A percentile compares a stretch with the other conserved stretches of the same genome.
Conservation (phyloP, 1,140 invertebrate species). For the Phocides pigmalion region DNA sequence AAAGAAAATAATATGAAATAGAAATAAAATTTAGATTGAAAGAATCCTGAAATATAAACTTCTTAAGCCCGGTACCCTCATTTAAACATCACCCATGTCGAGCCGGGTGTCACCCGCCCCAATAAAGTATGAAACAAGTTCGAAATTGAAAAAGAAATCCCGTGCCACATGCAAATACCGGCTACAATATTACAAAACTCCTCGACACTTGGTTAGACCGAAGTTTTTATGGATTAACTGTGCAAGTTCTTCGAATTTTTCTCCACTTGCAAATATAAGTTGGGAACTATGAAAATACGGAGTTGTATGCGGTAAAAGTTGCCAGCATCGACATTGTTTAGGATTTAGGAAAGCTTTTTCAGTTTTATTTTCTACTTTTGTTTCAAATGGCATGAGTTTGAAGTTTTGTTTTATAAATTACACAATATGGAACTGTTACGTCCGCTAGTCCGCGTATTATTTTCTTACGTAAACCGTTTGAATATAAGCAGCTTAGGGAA, state of each 20-base stretch:
- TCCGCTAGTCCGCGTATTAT: too few species aligned
- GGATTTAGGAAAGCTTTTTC: slow-evolving; percentile 24
- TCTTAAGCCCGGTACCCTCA: slow-evolving; percentile 2
- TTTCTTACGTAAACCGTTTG: too few species aligned
- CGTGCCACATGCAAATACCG: slow-evolving; percentile 56
- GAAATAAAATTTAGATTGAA: neutral
- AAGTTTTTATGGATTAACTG: slow-evolving; percentile 29
- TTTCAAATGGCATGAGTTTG: neutral
- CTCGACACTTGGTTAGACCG: slow-evolving; percentile 20
- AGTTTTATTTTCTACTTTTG: slow-evolving; percentile 15
- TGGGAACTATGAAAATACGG: slow-evolving; percentile 25
- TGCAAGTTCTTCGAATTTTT: slow-evolving; percentile 22
- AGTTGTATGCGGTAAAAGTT: slow-evolving; percentile 18
- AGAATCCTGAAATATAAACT: slow-evolving; percentile 8
- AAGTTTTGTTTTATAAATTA: slow-evolving; percentile 3
- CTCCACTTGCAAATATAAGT: slow-evolving; percentile 29
- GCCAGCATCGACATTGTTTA: slow-evolving; percentile 20
- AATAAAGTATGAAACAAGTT: slow-evolving; percentile 65
- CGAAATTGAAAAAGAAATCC: slow-evolving; percentile 71
- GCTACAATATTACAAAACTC: slow-evolving; percentile 63
- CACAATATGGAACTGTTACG: neutral
- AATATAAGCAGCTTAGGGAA: too few species aligned
- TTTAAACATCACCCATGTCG: slow-evolving; percentile 39
- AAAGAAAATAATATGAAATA: slow-evolving; percentile 1
- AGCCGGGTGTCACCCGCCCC: slow-evolving; percentile 50